phyloP scores from a whole-genome alignment of 2,888 invertebrate genomes.

The Tenthredo distinguenda region DNA sequence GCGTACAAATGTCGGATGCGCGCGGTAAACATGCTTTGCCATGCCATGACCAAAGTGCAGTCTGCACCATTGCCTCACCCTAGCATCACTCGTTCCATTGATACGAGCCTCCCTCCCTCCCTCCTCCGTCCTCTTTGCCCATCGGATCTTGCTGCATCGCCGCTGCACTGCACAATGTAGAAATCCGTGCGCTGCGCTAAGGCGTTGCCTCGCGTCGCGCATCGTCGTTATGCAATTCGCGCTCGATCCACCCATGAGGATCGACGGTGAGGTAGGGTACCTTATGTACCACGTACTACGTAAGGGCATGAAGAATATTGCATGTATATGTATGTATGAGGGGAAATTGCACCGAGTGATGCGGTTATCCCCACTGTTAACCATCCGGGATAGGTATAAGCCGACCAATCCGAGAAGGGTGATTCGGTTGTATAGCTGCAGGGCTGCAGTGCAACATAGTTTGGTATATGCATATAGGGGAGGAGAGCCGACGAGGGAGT shows the following conservation, averaged over 20 bases:
- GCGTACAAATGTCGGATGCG: conserved; percentile 67
- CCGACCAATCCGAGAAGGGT: conserved; percentile 23
- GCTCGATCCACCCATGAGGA: conserved; percentile 13
- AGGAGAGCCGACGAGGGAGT: background rate
- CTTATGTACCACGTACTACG: background rate
- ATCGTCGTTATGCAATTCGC: conserved; percentile 14
- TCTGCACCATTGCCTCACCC: conserved; percentile 45
- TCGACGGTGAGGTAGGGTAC: background rate
- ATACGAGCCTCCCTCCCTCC: background rate
- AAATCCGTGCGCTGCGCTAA: background rate
- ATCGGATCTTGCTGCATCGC: background rate
- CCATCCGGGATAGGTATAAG: background rate
- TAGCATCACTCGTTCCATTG: conserved; percentile 19
- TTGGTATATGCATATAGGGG: background rate
- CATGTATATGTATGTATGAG: background rate
- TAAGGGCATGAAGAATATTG: background rate
- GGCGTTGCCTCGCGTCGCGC: background rate
- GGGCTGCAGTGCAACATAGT: background rate
- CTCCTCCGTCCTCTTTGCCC: no score
- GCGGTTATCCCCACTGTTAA: conserved; percentile 37
- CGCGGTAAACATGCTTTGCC: conserved; percentile 54
- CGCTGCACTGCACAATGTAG: background rate
- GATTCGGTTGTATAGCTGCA: background rate
- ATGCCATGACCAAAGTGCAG: conserved; percentile 36
- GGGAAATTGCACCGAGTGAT: conserved; percentile 44